Base-by-base conservation (phyloP, 2,888 invertebrate species). In the Sinhomidia bicolor region DNA sequence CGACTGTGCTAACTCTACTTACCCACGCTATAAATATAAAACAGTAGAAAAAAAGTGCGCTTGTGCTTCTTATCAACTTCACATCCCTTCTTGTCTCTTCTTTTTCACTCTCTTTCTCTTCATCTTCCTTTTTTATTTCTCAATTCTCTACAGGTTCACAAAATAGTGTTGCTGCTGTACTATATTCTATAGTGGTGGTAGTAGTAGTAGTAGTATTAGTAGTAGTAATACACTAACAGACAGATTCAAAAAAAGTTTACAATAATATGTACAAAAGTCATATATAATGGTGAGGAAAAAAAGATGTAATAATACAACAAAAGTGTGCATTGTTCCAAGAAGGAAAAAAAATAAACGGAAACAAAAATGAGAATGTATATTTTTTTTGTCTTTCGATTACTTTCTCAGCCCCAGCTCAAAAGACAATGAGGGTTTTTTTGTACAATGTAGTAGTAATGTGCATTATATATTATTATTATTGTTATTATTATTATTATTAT, bases 71-170 rank as follows among this genome's bases (percentile, higher is more conserved):
- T 74, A 74, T 74, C 74, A 74, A 26, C 74, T 23, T 36, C 9
- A 7, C 29, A 78, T 32, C 54, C 78, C 44, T 80, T 12, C 81
- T 47, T 68, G 51, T 68, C 65, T 65, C 14, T 68, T n/a, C 41
- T 36, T 36, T 44, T 44, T 44, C 54, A 14, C 47, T 41, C 51
- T 65, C 32, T 68, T 68, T 32, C 32, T 47, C 68, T 62, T 68
- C 68, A 51, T 82, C 47, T 68, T 82, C 36, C 68, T 51, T 82
- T 51, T 82, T 82, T 68, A 82, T 68, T 82, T 82, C 81, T 32
- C 32, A 32, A 65, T 82, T 68, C 47, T 68, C 81, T 20, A 32
- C 68, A 82, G 65, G 81, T 82, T 68, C 81, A 82, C n/a, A n/a
- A n/a, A 47, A 20, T 47, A 74, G 65, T n/a, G n/a, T n/a, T n/a